A percentile compares a stretch with the other conserved stretches of the same genome.
Evolutionary conservation across 2,797 vertebrate species (phyloP).

Genomic region (Selene dorsalis): DNA sequence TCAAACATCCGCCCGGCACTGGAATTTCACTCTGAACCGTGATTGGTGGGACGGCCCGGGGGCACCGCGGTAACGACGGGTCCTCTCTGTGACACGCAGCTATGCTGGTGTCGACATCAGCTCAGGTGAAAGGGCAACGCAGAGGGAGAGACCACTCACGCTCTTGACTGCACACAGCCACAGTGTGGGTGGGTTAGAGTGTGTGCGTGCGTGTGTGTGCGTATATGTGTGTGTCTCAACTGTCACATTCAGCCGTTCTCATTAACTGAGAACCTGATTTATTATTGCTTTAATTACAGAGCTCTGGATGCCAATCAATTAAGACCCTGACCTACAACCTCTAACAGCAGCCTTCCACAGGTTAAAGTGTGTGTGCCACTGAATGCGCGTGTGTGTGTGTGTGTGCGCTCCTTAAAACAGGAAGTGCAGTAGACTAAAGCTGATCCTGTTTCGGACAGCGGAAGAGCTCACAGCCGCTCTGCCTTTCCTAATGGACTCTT

Average conservation of each 20-base stretch:
- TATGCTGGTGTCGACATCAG: constrained; percentile 66
- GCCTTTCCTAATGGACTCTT: constrained; percentile 38
- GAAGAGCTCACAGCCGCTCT: constrained; percentile 26
- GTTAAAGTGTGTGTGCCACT: constrained; percentile 33
- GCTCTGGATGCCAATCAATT: constrained; percentile 66
- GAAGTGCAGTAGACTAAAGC: constrained; percentile 64
- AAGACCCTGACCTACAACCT: constrained; percentile 40
- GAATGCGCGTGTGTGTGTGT: constrained; percentile 19
- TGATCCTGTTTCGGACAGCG: constrained; percentile 50
- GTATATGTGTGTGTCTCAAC: constrained; percentile 37
- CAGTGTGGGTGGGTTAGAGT: constrained; percentile 18
- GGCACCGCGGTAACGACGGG: constrained; percentile 72
- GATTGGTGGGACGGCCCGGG: constrained; percentile 75
- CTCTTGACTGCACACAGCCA: constrained; percentile 32
- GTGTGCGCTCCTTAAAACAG: constrained; percentile 44
- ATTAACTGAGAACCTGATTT: constrained; percentile 82
- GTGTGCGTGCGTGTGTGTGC: constrained; percentile 32
- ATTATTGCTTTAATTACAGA: constrained; percentile 77
- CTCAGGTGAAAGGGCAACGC: constrained; percentile 73
- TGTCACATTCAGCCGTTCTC: constrained; percentile 76
- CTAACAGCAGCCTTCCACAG: constrained; percentile 30
- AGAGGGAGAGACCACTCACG: constrained; percentile 46
- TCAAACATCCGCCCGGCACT: constrained; percentile 73
- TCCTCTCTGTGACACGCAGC: constrained; percentile 73
- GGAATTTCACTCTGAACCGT: constrained; percentile 56